phyloP scores from a whole-genome alignment of 1,140 invertebrate species.

The Ylistrum balloti region DNA sequence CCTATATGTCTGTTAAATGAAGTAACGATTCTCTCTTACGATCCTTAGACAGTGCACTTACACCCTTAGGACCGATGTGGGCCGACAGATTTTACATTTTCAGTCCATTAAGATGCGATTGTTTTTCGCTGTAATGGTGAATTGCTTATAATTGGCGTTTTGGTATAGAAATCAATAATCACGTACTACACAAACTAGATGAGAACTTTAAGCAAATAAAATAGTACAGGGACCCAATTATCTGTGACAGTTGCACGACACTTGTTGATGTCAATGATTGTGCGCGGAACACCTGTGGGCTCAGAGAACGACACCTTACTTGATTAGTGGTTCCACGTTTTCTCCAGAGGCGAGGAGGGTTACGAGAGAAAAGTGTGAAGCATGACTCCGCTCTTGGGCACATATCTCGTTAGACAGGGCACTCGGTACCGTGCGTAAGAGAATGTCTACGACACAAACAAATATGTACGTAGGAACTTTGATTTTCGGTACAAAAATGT shows the following conservation, averaged over 20 bases:
- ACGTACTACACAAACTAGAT: conserved; percentile 15
- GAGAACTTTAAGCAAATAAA: conserved; percentile 20
- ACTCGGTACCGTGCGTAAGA: neutral
- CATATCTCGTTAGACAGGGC: neutral
- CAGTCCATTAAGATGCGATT: neutral
- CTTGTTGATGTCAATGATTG: conserved; percentile 21
- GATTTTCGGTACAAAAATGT: neutral
- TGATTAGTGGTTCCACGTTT: neutral
- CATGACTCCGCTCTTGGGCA: neutral
- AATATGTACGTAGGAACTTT: neutral
- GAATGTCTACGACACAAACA: neutral
- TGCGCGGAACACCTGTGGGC: neutral
- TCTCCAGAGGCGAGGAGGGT: conserved; percentile 16
- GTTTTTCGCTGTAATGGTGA: neutral
- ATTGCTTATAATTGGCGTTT: conserved; percentile 1
- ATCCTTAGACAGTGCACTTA: neutral
- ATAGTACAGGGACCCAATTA: neutral
- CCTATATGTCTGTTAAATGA: neutral
- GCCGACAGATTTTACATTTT: conserved; percentile 26
- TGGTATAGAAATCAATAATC: conserved; percentile 11
- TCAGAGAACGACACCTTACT: neutral
- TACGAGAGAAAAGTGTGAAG: neutral
- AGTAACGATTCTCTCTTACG: neutral
- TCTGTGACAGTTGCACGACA: neutral
- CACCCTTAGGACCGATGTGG: neutral